These are phyloP conservation scores for Sciaenops ocellatus DNA, from an alignment of 2,797 vertebrate genomes.

Conservation along the genomic window DNA sequence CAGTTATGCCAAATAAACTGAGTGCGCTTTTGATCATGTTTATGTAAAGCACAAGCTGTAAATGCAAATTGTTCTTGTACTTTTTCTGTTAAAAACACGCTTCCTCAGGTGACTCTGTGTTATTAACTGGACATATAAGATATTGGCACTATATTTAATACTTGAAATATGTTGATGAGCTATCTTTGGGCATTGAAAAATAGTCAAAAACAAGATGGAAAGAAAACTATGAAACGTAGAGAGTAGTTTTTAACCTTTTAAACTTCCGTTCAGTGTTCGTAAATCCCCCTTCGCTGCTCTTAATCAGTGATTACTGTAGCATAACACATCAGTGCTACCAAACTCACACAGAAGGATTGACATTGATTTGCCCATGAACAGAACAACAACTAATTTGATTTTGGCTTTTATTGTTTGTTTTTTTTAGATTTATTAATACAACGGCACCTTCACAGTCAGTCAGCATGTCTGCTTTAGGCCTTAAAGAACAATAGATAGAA, in stretches of 20 bases:
- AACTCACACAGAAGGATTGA: background rate
- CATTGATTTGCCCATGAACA: background rate
- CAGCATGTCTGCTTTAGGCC: too few species aligned
- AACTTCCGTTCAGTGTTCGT: too few species aligned
- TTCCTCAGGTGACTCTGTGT: background rate
- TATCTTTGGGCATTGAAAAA: background rate
- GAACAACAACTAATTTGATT: background rate
- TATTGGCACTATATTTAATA: background rate
- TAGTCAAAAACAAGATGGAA: background rate
- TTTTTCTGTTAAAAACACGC: constrained; percentile 11
- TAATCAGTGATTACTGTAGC: too few species aligned
- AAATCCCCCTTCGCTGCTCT: too few species aligned
- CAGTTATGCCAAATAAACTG: constrained; percentile 40
- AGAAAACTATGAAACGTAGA: background rate
- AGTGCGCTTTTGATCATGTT: constrained; percentile 38
- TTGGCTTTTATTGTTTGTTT: too few species aligned
- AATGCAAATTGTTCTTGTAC: constrained; percentile 17
- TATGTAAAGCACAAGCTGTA: constrained; percentile 32
- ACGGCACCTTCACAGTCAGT: too few species aligned
- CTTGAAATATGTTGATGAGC: background rate
- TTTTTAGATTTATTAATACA: too few species aligned
- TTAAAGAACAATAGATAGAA: too few species aligned
- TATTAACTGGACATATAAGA: constrained; percentile 11
- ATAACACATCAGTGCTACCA: too few species aligned
- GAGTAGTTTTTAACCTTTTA: too few species aligned